A percentile compares a stretch with the other conserved stretches of the same genome.
Evolutionary conservation across 2,113 vertebrate species (phyloP).

Genomic region (Lagopus muta): DNA sequence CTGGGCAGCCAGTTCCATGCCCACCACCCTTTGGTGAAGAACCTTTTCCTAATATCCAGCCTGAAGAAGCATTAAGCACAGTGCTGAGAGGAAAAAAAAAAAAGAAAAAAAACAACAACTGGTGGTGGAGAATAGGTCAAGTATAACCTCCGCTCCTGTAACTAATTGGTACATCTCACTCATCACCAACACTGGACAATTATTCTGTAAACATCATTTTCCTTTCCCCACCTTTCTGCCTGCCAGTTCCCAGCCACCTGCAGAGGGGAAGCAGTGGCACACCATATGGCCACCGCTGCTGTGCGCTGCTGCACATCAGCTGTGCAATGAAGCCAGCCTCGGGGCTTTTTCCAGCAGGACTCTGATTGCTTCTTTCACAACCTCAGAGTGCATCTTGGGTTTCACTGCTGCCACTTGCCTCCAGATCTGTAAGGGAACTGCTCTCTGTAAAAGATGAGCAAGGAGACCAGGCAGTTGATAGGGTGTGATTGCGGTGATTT

Average conservation of each 20-base stretch:
- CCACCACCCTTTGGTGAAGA: no score
- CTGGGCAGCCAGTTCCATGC: no score
- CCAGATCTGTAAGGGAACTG: conserved; percentile 22
- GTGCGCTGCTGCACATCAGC: background rate
- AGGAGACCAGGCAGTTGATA: background rate
- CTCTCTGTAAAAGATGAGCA: background rate
- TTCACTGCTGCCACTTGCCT: background rate
- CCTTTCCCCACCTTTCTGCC: background rate
- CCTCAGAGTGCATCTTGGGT: background rate
- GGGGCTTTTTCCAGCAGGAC: background rate
- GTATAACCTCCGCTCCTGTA: background rate
- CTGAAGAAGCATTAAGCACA: background rate
- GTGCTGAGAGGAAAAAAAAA: no score
- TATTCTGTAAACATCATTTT: background rate
- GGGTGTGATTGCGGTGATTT: accelerated
- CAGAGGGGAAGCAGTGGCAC: background rate
- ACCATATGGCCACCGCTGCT: background rate
- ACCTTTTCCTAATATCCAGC: no score
- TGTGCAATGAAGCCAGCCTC: background rate
- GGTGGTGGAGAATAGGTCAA: background rate
- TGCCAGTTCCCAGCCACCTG: background rate
- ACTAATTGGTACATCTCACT: background rate
- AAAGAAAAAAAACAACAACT: background rate
- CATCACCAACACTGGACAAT: background rate
- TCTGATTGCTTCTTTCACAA: background rate